Conservation (phyloP, 2,888 invertebrate genomes). For the Reticulitermes lucifugus region DNA sequence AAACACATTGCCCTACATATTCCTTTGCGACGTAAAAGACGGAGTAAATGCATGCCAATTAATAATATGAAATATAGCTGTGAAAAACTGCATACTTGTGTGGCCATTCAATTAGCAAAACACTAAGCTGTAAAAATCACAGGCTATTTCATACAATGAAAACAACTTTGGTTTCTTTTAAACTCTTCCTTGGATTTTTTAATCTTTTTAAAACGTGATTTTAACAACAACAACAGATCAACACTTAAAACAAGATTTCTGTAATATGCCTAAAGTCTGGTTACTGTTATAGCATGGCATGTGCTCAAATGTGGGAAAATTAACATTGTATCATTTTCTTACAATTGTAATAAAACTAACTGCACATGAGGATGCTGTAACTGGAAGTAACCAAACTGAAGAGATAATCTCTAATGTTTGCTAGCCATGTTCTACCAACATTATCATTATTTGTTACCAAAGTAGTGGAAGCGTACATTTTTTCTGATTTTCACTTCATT, state of each 20-base stretch:
- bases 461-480: background rate
- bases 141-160: background rate
- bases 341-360: background rate
- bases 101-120: too few relatives aligned
- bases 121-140: too few relatives aligned
- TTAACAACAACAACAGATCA: conserved; percentile 1
- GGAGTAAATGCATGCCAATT: too few relatives aligned
- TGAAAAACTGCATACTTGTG: too few relatives aligned
- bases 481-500: conserved; percentile 5
- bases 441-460: background rate
- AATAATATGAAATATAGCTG: too few relatives aligned
- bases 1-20: too few relatives aligned
- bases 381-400: background rate
- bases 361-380: background rate
- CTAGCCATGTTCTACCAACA: conserved; percentile 1
- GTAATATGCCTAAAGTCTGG: background rate
- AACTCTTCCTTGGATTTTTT: background rate
- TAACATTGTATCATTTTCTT: background rate
- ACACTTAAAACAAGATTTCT: background rate
- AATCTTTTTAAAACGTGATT: background rate
- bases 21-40: too few relatives aligned
- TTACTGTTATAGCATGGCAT: background rate
- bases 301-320: background rate
- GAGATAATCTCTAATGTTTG: background rate
- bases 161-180: background rate